Evolutionary conservation across 2,888 invertebrate genomes (phyloP).

Genomic region (Actias luna): DNA sequence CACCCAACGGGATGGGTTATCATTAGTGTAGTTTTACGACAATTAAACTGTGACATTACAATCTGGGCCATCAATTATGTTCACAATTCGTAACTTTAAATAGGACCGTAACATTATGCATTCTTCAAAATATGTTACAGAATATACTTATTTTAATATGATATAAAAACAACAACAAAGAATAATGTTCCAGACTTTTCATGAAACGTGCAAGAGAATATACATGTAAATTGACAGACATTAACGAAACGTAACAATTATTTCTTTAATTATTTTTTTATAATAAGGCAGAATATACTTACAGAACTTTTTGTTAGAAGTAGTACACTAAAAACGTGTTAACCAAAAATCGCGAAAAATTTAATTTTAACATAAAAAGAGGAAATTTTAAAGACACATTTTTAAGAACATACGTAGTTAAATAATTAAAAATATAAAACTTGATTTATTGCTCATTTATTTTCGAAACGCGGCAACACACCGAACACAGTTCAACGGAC

Average conservation of each 20-base stretch:
- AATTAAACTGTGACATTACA: conserved; percentile 3
- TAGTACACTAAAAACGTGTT: neutral
- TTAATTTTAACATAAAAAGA: neutral
- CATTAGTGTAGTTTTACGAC: neutral
- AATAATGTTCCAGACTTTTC: neutral
- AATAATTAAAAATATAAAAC: neutral
- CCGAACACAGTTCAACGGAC: conserved; percentile 68
- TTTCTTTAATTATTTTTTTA: neutral
- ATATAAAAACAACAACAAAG: neutral
- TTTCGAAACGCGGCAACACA: conserved; percentile 39
- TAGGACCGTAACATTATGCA: neutral
- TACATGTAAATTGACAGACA: neutral
- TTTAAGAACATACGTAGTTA: neutral
- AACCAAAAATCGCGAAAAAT: neutral
- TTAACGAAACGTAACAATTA: neutral
- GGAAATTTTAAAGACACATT: neutral
- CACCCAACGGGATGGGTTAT: conserved; percentile 9
- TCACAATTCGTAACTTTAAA: neutral
- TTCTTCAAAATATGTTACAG: neutral
- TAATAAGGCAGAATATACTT: neutral
- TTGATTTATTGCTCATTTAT: neutral
- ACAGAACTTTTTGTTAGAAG: neutral
- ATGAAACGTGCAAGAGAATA: neutral
- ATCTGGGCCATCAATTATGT: neutral
- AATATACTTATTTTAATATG: neutral